Evolutionary conservation across 2,113 vertebrate species (phyloP).

Genomic region (Colaptes auratus): DNA sequence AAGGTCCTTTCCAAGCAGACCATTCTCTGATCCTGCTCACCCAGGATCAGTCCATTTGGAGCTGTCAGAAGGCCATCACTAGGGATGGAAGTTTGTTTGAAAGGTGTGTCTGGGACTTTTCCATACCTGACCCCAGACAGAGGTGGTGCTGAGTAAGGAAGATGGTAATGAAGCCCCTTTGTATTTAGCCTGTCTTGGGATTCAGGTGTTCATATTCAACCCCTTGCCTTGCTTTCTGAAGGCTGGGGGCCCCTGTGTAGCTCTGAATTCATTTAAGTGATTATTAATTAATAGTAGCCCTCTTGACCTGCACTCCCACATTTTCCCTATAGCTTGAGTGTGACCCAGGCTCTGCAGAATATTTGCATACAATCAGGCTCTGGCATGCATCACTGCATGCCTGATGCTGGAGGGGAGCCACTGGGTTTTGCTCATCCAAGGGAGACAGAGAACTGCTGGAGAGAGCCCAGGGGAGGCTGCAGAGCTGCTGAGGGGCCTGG

Average conservation of each 20-base stretch:
- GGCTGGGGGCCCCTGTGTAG: neutral
- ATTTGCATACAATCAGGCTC: neutral
- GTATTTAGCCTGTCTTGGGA: neutral
- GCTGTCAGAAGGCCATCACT: neutral
- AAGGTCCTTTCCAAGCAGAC: too few relatives aligned
- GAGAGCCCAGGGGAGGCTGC: too few relatives aligned
- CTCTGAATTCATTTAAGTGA: neutral
- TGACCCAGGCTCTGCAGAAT: neutral
- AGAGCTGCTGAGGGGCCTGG: too few relatives aligned
- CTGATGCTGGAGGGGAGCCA: neutral
- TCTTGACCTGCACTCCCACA: neutral
- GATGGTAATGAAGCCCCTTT: neutral
- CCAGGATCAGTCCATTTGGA: neutral
- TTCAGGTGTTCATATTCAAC: neutral
- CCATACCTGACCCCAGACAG: neutral
- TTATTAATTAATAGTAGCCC: neutral
- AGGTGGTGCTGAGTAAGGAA: neutral
- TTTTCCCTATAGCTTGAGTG: neutral
- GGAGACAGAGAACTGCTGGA: too few relatives aligned
- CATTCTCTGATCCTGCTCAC: neutral
- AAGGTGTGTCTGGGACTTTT: neutral
- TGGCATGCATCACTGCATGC: neutral
- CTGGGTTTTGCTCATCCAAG: neutral
- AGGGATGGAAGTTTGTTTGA: neutral
- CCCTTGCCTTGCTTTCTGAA: neutral